These are phyloP conservation scores for Bufotes viridis DNA, from an alignment of 2,797 vertebrate species.

Conservation along the genomic window DNA sequence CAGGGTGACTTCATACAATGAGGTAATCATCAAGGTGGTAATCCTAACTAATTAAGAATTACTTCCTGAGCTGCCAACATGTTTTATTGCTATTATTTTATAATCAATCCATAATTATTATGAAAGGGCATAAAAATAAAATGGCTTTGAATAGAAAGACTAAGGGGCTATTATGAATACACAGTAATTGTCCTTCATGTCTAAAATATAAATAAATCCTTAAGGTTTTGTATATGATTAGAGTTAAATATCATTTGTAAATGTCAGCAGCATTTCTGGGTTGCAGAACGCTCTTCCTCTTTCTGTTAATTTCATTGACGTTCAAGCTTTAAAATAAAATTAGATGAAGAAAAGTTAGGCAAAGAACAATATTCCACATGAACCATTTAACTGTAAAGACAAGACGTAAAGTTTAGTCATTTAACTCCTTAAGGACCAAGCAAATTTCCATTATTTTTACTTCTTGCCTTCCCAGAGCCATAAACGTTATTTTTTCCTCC, in stretches of 20 bases:
- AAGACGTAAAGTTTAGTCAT: neutral
- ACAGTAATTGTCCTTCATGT: slow-evolving; percentile 53
- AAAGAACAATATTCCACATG: neutral
- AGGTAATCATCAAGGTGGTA: slow-evolving; percentile 61
- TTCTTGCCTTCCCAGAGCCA: too few species aligned
- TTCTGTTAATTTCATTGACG: neutral
- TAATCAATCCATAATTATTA: slow-evolving; percentile 62
- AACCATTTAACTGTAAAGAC: neutral
- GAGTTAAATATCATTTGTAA: slow-evolving; percentile 56
- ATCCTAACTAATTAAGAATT: slow-evolving; percentile 58
- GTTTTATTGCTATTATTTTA: slow-evolving; percentile 62
- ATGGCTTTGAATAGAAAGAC: slow-evolving; percentile 54
- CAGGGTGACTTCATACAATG: slow-evolving; percentile 58
- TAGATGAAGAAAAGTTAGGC: neutral
- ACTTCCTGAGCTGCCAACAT: slow-evolving; percentile 63
- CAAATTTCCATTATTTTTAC: too few species aligned
- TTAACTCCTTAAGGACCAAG: neutral
- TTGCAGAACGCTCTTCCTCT: neutral
- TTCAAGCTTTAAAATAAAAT: slow-evolving; percentile 26
- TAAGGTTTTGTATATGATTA: slow-evolving; percentile 28
- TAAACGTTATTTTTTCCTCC: too few species aligned
- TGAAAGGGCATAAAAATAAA: slow-evolving; percentile 56
- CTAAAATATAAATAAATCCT: slow-evolving; percentile 54
- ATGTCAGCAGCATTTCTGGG: slow-evolving; percentile 51
- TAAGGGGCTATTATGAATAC: slow-evolving; percentile 53